phyloP scores from a whole-genome alignment of 1,140 invertebrate species.

The Orius insidiosus region DNA sequence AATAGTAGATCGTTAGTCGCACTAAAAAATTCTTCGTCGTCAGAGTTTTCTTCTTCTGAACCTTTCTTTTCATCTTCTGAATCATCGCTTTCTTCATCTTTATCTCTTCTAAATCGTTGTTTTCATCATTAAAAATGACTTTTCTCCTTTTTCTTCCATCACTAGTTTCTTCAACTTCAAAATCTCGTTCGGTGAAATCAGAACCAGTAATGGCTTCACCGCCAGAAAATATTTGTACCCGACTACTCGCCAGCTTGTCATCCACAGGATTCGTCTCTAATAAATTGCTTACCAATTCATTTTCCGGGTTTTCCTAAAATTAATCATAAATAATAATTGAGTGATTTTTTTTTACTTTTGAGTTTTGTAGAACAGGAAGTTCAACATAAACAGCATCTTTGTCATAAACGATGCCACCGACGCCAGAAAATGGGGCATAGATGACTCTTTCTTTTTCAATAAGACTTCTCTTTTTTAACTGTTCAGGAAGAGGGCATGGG shows the following conservation, averaged over 20 bases:
- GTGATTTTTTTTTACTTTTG: neutral
- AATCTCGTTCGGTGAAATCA: slow-evolving; percentile 34
- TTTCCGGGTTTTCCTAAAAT: too few relatives aligned
- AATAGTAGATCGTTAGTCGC: too few relatives aligned
- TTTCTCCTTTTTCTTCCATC: slow-evolving; percentile 33
- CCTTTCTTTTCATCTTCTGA: slow-evolving; percentile 22
- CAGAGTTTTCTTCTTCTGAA: neutral
- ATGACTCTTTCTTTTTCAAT: slow-evolving; percentile 84
- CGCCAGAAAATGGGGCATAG: slow-evolving; percentile 97
- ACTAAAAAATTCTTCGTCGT: too few relatives aligned
- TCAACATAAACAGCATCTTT: slow-evolving; percentile 99
- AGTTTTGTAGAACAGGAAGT: slow-evolving; percentile 38
- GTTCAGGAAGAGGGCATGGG: slow-evolving; percentile 87
- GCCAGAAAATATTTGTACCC: slow-evolving; percentile 66
- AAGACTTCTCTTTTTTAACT: slow-evolving; percentile 67
- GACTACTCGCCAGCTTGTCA: slow-evolving; percentile 65
- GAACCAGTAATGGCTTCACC: slow-evolving; percentile 49
- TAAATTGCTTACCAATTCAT: slow-evolving; percentile 25
- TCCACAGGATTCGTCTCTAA: slow-evolving; percentile 68
- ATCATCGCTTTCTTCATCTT: slow-evolving; percentile 25
- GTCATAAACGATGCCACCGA: slow-evolving; percentile 98
- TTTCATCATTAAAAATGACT: slow-evolving; percentile 28
- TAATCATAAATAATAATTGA: too few relatives aligned
- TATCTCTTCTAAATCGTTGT: slow-evolving; percentile 27
- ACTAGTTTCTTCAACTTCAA: slow-evolving; percentile 12